Base-by-base conservation (phyloP, 2,888 invertebrate species). In the Drosophila mimetica region DNA sequence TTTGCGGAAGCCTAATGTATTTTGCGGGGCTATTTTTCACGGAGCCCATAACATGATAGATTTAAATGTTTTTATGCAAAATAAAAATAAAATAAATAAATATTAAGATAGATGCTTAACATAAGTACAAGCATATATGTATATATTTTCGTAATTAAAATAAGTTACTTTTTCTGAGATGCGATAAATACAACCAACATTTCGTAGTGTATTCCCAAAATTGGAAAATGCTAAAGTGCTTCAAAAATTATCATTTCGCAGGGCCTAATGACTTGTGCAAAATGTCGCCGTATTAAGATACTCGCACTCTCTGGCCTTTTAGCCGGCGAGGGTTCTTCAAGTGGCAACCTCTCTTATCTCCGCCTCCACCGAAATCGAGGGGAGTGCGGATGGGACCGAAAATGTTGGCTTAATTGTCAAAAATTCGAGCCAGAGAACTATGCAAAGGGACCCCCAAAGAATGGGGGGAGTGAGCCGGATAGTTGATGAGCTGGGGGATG, bases 191-290 rank as follows among this genome's bases (percentile, higher is more conserved):
- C 3, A 46, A 8, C 28, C 22, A 4, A 32, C 2, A 7, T 9
- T 13, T 16, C 7, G 0, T 4, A 83, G 79, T 30, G 76, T 66
- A 77, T 66, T 57, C 25, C 22, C 16, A 30, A 64, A 71, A 72
- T 83, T 77, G 69, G 71, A 61, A 80, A 74, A 67, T 72, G 63
- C 70, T 69, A 77, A 83, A 81, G 76, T 80, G 72, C 57, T 83
- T 72, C 51, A 77, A 74, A 63, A 84, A 78, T 83, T 78, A 76
- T 80, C 71, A 78, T 73, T 80, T 70, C 53, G 52, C 70, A 70
- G 59, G 65, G 77, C 81, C 84, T 84, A 81, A 81, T 81, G 81
- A 81, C 78, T 81, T 84, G 78, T 76, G 84, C 70, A 75, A 71
- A 80, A 71, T 76, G 73, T 75, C 75, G 70, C 71, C 58, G 60